Base-by-base conservation (phyloP, 2,888 invertebrate species). In the Fabriciana adippe region DNA sequence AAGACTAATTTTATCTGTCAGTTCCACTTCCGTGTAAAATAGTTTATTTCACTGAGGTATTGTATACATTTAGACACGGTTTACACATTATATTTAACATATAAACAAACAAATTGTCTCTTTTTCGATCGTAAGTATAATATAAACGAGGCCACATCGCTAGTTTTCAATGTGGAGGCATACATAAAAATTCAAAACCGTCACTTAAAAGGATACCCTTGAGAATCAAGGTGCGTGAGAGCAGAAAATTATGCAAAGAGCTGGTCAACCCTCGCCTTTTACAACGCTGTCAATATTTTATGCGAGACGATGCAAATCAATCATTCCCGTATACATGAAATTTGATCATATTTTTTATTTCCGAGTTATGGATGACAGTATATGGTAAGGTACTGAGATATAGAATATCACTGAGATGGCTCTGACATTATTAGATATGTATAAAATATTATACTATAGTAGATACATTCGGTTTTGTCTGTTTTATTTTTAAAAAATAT, bases 211-310 rank as follows among this genome's bases (percentile, higher is more conserved):
- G 59, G 45, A 68, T 67, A 67, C 76, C 82, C 82, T 61, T 64
- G 81, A 80, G 91, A 90, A 89, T 90, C 90, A 90, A 88, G 82
- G 80, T 84, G 83, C 76, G 76, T 74, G 77, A 78, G 79, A 73
- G 79, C 80, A 79, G 80, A 84, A 89, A 88, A 89, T 85, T 89
- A 91, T 90, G 88, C 85, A 87, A 85, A 87, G 81, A 87, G 84
- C 82, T 87, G 89, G 89, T 87, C 88, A 85, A 78, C 73, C 73
- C 72, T 71, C 51, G 75, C 74, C 75, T 81, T 84, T 85, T 88
- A 87, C 77, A 85, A 80, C 75, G 68, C 64, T 59, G 82, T 84
- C 82, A 83, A 86, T 86, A 84, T 84, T 86, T 84, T 83, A 85
- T 82, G 80, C 72, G 82, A 81, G 83, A 80, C 77, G 72, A 77